A percentile compares a stretch with the other conserved stretches of the same genome.
phyloP scores from a whole-genome alignment of 1,140 invertebrate species.

The Drosophila ironensis region DNA sequence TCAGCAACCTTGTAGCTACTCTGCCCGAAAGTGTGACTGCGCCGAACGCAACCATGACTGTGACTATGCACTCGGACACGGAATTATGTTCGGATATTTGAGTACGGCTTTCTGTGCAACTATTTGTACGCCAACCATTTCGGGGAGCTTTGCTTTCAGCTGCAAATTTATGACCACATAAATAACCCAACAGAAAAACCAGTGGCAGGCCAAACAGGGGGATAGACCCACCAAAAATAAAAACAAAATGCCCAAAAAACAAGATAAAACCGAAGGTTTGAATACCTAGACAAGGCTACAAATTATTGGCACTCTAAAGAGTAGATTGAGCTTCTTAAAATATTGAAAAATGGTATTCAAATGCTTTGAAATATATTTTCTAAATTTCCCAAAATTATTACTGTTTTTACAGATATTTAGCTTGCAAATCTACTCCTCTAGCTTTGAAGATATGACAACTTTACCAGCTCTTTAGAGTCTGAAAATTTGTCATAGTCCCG shows the following conservation, averaged over 20 bases:
- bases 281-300: background rate
- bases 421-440: no score
- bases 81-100: constrained; percentile 24
- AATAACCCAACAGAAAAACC: constrained; percentile 74
- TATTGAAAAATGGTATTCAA: no score
- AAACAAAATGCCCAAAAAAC: background rate
- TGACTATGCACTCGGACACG: background rate
- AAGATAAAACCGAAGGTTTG: background rate
- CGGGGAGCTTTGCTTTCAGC: constrained; percentile 73
- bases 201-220: constrained; percentile 42
- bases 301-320: background rate
- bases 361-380: no score
- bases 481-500: no score
- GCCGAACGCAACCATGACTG: background rate
- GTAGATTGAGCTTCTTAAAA: no score
- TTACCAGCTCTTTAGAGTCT: no score
- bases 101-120: constrained; percentile 15
- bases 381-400: no score
- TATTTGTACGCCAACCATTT: constrained; percentile 48
- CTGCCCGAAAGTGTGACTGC: background rate
- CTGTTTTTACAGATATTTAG: no score
- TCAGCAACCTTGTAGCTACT: no score
- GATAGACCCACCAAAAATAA: constrained; percentile 12
- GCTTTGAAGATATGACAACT: no score
- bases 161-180: constrained; percentile 76